Evolutionary conservation across 2,113 vertebrate species (phyloP).

Genomic region (Platycercus adscitus): DNA sequence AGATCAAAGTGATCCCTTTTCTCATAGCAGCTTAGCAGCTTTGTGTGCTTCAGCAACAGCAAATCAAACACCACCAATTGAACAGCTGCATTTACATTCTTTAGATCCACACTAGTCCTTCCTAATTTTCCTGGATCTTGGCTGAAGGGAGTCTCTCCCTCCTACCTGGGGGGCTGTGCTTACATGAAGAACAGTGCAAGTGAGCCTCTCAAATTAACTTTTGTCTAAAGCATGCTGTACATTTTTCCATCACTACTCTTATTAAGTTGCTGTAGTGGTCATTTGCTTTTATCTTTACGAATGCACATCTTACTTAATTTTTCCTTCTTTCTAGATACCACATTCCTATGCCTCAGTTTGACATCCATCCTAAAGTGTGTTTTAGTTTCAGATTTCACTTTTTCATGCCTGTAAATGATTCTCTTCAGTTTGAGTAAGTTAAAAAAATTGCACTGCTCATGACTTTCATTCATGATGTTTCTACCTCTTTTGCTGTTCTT

Average conservation of each 20-base stretch:
- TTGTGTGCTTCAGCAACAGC: background rate
- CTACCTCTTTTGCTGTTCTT: background rate
- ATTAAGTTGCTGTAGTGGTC: background rate
- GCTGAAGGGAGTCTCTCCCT: background rate
- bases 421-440: background rate
- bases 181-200: background rate
- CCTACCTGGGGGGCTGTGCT: background rate
- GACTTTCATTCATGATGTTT: background rate
- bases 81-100: background rate
- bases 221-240: background rate
- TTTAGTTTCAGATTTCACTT: conserved; percentile 8
- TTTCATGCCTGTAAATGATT: background rate
- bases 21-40: background rate
- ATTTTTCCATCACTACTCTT: background rate
- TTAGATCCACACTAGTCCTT: background rate
- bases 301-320: background rate
- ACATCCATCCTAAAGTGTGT: background rate
- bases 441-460: background rate
- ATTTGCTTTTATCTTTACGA: background rate
- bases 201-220: background rate
- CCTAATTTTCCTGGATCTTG: background rate
- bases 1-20: background rate
- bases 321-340: background rate
- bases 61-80: background rate
- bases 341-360: background rate